Percentiles rank a stretch among this genome's conserved stretches.
Conservation (phyloP, 2,888 invertebrate genomes). For the Acanthosoma haemorrhoidale region DNA sequence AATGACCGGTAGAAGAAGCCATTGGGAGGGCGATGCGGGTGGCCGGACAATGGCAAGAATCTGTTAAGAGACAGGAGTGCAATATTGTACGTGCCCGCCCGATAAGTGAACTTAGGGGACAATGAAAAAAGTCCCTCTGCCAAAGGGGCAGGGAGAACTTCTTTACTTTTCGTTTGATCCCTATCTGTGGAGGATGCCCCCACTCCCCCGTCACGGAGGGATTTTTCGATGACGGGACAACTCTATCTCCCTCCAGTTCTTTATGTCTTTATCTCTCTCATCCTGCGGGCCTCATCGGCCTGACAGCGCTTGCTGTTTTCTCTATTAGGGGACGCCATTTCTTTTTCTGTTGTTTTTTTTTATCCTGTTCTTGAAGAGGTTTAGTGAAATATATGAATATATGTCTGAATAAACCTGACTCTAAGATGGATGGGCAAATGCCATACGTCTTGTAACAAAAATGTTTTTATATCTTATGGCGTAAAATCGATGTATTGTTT, state of each 20-base stretch:
- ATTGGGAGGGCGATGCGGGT: not conserved
- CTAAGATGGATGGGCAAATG: no score
- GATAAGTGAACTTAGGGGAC: conserved; percentile 13
- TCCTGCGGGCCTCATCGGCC: not conserved
- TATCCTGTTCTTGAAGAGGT: no score
- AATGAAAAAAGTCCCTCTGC: conserved; percentile 17
- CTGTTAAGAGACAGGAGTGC: conserved; percentile 1
- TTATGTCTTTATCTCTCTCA: conserved; percentile 5
- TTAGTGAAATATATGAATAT: no score
- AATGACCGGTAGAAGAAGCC: not conserved
- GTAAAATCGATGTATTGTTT: no score
- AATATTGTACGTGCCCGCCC: conserved; percentile 17
- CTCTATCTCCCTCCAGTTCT: not conserved
- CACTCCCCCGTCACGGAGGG: conserved; percentile 8
- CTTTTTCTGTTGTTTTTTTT: no score
- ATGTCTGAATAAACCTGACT: no score
- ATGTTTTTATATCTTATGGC: no score
- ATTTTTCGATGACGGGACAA: conserved; percentile 18
- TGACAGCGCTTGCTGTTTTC: not conserved
- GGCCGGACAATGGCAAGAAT: conserved; percentile 9
- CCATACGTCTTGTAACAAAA: no score
- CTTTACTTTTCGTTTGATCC: conserved; percentile 24
- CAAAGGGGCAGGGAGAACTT: not conserved
- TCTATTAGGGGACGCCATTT: no score
- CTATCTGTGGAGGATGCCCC: not conserved